phyloP scores from a whole-genome alignment of 2,113 vertebrate genomes.

The Elanus axillaris region DNA sequence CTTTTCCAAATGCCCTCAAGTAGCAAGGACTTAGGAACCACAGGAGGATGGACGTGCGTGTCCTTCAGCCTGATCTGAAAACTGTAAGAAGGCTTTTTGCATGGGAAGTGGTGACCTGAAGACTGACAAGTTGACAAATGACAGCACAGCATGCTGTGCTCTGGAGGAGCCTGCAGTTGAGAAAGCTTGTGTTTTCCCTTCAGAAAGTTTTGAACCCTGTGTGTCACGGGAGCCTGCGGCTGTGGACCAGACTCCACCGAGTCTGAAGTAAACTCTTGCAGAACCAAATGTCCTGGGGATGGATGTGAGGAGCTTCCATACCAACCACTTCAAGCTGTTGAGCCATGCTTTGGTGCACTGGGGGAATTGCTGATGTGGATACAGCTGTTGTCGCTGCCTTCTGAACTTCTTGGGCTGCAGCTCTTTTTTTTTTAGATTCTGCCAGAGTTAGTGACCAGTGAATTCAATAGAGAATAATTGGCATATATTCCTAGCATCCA shows the following conservation, averaged over 20 bases:
- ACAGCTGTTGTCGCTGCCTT: not conserved
- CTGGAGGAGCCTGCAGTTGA: not conserved
- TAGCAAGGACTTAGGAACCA: not conserved
- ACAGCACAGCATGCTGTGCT: not conserved
- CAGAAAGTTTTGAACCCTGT: not conserved
- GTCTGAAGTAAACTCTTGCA: not conserved
- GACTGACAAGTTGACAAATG: not conserved
- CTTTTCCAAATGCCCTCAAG: not conserved
- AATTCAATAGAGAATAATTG: not conserved
- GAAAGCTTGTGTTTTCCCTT: not conserved
- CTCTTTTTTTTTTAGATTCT: not conserved
- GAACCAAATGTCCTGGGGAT: not conserved
- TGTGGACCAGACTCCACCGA: not conserved
- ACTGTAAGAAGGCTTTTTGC: not conserved
- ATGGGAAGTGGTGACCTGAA: not conserved
- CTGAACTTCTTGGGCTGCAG: not conserved
- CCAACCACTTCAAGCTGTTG: not conserved
- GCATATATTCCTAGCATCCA: not conserved
- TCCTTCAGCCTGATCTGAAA: not conserved
- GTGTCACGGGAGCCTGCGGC: fast-evolving
- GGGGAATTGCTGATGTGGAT: not conserved
- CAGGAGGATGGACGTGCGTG: fast-evolving
- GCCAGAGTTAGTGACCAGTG: not conserved
- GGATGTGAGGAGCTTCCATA: not conserved
- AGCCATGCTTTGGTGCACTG: not conserved